These are phyloP conservation scores for Dendrocincla fuliginosa DNA, from an alignment of 2,797 vertebrate genomes.

Conservation along the genomic window DNA sequence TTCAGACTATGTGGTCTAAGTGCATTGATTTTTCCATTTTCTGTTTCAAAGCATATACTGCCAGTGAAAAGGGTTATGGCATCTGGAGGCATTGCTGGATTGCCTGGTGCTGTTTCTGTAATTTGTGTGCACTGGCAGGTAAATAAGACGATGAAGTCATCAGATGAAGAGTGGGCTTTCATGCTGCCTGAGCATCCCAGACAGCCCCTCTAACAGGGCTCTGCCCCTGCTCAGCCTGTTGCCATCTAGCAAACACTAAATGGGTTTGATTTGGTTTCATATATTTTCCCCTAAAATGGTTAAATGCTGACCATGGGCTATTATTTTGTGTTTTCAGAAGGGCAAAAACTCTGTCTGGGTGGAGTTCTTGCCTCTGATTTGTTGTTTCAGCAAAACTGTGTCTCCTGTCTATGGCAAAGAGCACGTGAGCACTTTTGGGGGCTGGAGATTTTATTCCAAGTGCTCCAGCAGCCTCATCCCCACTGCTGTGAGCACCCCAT, in stretches of 20 bases:
- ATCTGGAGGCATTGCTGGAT: background rate
- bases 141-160: slow-evolving; percentile 52
- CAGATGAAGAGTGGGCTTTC: slow-evolving; percentile 1
- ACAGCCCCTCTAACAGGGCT: background rate
- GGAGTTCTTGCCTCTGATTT: background rate
- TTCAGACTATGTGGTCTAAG: slow-evolving; percentile 18
- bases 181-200: slow-evolving; percentile 24
- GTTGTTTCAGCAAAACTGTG: background rate
- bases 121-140: slow-evolving; percentile 37
- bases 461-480: background rate
- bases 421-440: background rate
- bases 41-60: slow-evolving; percentile 21
- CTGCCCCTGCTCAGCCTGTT: background rate
- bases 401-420: background rate
- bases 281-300: background rate
- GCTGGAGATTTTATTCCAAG: background rate
- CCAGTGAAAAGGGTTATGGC: slow-evolving; percentile 31
- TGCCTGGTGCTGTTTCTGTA: slow-evolving; percentile 5
- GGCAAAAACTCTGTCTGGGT: background rate
- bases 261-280: background rate
- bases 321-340: background rate
- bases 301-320: background rate
- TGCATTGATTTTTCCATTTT: slow-evolving; percentile 56
- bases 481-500: background rate
- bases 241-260: background rate